Percentiles rank a stretch among this genome's conserved stretches.
phyloP scores from a whole-genome alignment of 2,888 invertebrate species.

The Helleia helle region DNA sequence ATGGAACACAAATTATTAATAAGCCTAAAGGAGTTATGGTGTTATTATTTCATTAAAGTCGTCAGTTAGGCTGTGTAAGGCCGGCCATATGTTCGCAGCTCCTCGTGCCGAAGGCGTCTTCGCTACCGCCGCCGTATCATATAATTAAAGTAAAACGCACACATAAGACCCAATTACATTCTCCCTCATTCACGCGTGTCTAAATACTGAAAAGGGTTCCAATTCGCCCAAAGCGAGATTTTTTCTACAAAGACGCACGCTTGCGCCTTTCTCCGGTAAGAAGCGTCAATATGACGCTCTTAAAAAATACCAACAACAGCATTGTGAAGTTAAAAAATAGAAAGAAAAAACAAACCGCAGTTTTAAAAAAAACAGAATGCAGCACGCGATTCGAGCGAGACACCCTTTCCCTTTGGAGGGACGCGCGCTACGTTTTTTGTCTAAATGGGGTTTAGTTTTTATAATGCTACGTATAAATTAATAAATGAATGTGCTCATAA shows the following conservation, averaged over 20 bases:
- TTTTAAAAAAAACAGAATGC: conserved; percentile 68
- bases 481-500: conserved; percentile 72
- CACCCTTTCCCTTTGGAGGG: conserved; percentile 73
- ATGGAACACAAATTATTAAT: no score
- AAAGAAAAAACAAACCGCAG: conserved; percentile 71
- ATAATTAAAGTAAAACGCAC: conserved; percentile 40
- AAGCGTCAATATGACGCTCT: conserved; percentile 59
- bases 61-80: no score
- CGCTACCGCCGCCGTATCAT: conserved; percentile 32
- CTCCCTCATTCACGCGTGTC: conserved; percentile 59
- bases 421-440: conserved; percentile 66
- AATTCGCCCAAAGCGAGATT: conserved; percentile 50
- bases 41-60: no score
- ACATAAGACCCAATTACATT: conserved; percentile 41
- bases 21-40: no score
- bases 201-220: conserved; percentile 53
- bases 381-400: conserved; percentile 64
- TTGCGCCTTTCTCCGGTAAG: conserved; percentile 51
- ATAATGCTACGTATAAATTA: conserved; percentile 70
- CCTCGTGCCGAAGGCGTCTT: conserved; percentile 36
- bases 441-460: conserved; percentile 65
- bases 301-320: conserved; percentile 65
- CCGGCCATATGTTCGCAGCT: conserved; percentile 62
- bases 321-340: conserved; percentile 72
- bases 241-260: conserved; percentile 47